Conservation (phyloP, 2,113 vertebrate genomes). For the Cryptotis parvus region DNA sequence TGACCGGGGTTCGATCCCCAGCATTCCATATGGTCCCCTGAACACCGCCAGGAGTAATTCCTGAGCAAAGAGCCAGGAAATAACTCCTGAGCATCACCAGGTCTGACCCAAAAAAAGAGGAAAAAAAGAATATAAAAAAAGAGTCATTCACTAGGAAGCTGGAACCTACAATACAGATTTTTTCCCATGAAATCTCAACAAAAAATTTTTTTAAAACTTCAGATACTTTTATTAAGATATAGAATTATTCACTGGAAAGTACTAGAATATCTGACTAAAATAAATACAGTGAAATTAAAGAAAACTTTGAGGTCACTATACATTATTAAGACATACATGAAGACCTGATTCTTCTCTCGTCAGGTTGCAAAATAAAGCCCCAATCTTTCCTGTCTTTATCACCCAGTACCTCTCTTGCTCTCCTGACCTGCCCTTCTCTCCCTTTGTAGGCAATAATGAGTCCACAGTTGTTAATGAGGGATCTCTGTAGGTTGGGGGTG, state of each 20-base stretch:
- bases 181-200: not conserved
- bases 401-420: not conserved
- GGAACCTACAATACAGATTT: too few relatives aligned
- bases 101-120: too few relatives aligned
- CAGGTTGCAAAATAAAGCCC: too few relatives aligned
- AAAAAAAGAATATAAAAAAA: too few relatives aligned
- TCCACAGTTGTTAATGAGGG: too few relatives aligned
- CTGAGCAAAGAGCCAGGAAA: too few relatives aligned
- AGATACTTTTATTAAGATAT: not conserved
- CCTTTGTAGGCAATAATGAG: not conserved
- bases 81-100: too few relatives aligned
- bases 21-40: too few relatives aligned
- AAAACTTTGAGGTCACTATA: not conserved
- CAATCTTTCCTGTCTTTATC: not conserved
- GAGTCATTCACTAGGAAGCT: too few relatives aligned
- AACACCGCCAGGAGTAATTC: too few relatives aligned
- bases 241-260: not conserved
- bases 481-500: too few relatives aligned
- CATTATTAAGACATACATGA: constrained; percentile 9
- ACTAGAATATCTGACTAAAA: not conserved
- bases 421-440: not conserved
- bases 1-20: too few relatives aligned
- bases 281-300: not conserved
- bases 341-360: not conserved
- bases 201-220: not conserved